Evolutionary conservation across 2,797 vertebrate species (phyloP), one percentile per base, ranked within the genome.

Genomic region (Cyprinella venusta): DNA sequence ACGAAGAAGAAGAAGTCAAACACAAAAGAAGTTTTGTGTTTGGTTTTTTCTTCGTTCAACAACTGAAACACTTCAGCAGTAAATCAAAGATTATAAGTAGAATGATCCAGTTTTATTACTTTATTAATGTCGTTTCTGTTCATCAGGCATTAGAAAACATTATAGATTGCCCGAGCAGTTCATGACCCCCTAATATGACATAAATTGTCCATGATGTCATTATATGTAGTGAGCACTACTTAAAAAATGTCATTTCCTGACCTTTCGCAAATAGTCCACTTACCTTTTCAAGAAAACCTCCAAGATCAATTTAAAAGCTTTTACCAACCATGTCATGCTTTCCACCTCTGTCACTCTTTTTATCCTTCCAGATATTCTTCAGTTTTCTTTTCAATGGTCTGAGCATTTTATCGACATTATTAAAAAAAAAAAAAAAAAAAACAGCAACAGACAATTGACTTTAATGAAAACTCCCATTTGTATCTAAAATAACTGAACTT

Each of bases 381-480:
- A 40, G 38, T 42, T 59, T 45, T 8, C 48, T 70, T 15, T 64
- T 5, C 1, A 12, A 40, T 8, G 12, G 54, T 59, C 54, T 45
- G 24, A 61, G 67, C 52, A 80, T 71, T 71, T 71, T 18, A 71
- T 71, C 6, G 52, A 71, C 54, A 71, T 71, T 70, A 45, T 67
- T 40, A 9, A 9, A 40, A 8, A 40, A 40, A 9, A 3, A 33
- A 2, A 71, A 61, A 71, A 48, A 33, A 59, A 80, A 33, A 9
- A 61, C 38, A 71, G 71, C 54, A 80, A 15, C 38, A 36, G 54
- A 48, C 79, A 69, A 36, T 61, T 4, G 61, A 45, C 79, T 45
- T 45, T 80, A 69, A 71, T 80, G 36, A 80, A 70, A 71, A 18
- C 18, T 45, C 54, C 13, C 79, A 36, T 80, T 80, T 71, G 79